These are phyloP conservation scores for Stenchaetothrips biformis DNA, from an alignment of 2,888 invertebrate species.

Conservation along the genomic window DNA sequence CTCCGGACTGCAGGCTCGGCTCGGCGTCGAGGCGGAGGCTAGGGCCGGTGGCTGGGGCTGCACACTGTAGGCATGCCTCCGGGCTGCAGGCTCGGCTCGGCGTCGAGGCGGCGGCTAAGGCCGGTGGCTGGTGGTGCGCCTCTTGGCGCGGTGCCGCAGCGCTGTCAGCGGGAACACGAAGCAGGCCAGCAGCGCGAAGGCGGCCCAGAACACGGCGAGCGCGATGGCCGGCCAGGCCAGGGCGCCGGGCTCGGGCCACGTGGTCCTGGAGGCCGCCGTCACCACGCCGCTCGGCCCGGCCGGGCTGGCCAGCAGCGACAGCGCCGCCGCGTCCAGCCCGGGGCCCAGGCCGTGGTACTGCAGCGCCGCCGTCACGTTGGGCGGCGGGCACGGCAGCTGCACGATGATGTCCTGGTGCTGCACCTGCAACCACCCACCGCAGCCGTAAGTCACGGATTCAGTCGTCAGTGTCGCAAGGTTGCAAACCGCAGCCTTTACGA, in stretches of 20 bases:
- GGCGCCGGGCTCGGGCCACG: neutral
- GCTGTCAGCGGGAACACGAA: constrained; percentile 30
- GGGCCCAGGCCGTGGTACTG: constrained; percentile 37
- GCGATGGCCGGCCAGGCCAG: constrained; percentile 30
- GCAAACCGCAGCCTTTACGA: too few relatives aligned
- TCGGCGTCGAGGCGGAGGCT: too few relatives aligned
- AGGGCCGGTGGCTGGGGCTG: too few relatives aligned
- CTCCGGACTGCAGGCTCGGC: too few relatives aligned
- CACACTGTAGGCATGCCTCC: too few relatives aligned
- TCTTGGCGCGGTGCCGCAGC: constrained; percentile 8
- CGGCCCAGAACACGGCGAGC: constrained; percentile 34
- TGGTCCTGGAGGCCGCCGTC: neutral
- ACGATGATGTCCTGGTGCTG: constrained; percentile 84
- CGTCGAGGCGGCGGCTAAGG: neutral
- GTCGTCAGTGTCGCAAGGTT: too few relatives aligned
- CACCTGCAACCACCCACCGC: constrained; percentile 54
- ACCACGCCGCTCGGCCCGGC: neutral
- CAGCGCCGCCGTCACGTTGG: constrained; percentile 59
- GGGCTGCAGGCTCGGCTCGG: too few relatives aligned
- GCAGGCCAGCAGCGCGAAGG: constrained; percentile 32
- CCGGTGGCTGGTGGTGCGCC: neutral
- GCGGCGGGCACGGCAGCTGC: constrained; percentile 72
- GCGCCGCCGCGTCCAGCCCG: constrained; percentile 15
- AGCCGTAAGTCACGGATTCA: too few relatives aligned
- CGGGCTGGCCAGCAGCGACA: neutral